Base-by-base conservation (phyloP, 2,113 vertebrate genomes). In the Phalacrocorax carbo region DNA sequence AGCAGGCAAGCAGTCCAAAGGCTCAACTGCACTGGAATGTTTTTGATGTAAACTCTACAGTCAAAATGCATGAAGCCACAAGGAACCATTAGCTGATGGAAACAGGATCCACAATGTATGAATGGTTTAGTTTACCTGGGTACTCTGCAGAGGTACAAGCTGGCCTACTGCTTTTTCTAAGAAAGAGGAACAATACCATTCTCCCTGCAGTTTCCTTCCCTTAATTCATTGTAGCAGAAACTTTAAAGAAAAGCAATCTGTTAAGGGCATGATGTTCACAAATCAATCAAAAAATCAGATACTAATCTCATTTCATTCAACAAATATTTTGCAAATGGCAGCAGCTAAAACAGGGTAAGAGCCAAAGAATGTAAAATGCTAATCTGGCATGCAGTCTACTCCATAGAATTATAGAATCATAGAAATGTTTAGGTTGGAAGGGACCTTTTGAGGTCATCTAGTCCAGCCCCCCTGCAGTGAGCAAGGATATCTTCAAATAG, bases 281-380 rank as follows among this genome's bases (percentile, higher is more conserved):
- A 70, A 96, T 77, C 78, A 87, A 89, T 89, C 6, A 62, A 76
- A 95, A 77, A 65, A 46, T 72, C 78, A 86, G 79, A 94, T 88
- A 80, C 26, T 49, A 8, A 14, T 92, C 62, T 93, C 34, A 93
- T 86, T 94, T 94, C 49, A 88, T 92, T 94, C 79, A 90, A 77
- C 11, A 80, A 89, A 58, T 0, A 0, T 79, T 90, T 90, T 96
- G 46, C 82, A 78, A 95, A 58, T 58, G 36, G 68, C 92, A 90
- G 71, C 54, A 83, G 78, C 26, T 76, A 54, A 91, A 90, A 30
- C 66, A 62, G 51, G 7, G 18, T 65, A 79, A 52, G 71, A 92
- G 61, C 86, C 85, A 92, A 77, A 96, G 68, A 83, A 1, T 86
- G n/a, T 34, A 82, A 93, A 93, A 91, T 88, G 52, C 27, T 96